Evolutionary conservation across 2,888 invertebrate genomes (phyloP).

Genomic region (Stramonita haemastoma): DNA sequence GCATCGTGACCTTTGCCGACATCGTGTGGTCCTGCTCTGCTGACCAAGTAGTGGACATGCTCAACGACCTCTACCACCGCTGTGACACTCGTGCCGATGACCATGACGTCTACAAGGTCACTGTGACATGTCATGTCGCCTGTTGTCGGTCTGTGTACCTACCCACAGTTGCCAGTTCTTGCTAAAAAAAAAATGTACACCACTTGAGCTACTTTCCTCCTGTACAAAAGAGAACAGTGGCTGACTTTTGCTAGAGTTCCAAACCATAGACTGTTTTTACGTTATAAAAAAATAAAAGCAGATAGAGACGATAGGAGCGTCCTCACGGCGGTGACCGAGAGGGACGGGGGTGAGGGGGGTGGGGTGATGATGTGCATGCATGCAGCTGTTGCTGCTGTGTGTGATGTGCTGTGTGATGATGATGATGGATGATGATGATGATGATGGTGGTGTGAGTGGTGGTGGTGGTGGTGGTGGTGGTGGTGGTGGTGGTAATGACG

Average conservation of each 20-base stretch:
- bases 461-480: not conserved
- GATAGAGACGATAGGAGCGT: not conserved
- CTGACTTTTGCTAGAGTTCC: too few relatives aligned
- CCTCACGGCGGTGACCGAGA: not conserved
- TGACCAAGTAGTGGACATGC: conserved; percentile 49
- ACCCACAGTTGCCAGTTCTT: too few relatives aligned
- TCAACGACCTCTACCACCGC: conserved; percentile 52
- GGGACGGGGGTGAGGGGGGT: too few relatives aligned
- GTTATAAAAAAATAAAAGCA: too few relatives aligned
- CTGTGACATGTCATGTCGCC: too few relatives aligned
- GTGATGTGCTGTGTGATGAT: not conserved
- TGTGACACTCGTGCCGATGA: conserved; percentile 49
- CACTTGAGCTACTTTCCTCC: too few relatives aligned
- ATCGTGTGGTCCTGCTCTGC: conserved; percentile 49
- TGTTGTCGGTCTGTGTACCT: too few relatives aligned
- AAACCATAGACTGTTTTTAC: too few relatives aligned
- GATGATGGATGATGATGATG: too few relatives aligned
- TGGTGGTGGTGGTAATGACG: not conserved
- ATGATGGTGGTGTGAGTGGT: not conserved
- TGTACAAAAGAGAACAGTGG: too few relatives aligned
- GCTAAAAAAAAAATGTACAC: too few relatives aligned
- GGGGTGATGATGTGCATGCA: too few relatives aligned
- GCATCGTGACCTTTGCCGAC: conserved; percentile 54
- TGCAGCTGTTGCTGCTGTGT: not conserved
- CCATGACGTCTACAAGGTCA: conserved; percentile 49